Evolutionary conservation across 2,113 vertebrate genomes (phyloP).

Genomic region (Mastomys coucha): DNA sequence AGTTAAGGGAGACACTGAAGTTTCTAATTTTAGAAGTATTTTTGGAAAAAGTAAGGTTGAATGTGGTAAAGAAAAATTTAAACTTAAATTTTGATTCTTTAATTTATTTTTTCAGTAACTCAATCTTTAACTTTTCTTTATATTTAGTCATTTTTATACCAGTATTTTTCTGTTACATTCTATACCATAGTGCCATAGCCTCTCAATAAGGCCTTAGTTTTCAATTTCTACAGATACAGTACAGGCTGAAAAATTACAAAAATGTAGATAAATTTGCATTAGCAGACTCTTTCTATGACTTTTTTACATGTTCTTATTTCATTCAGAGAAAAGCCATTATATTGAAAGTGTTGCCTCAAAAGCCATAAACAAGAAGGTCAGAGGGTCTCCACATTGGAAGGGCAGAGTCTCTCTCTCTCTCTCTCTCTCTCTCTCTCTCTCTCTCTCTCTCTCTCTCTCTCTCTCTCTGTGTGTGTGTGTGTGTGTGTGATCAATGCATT

Average conservation of each 20-base stretch:
- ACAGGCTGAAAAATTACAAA: background rate
- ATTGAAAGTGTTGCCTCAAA: background rate
- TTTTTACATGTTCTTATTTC: background rate
- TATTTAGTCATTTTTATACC: too few species aligned
- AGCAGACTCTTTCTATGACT: background rate
- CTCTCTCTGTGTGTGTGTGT: too few species aligned
- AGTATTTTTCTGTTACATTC: slow-evolving; percentile 17
- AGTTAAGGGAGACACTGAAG: background rate
- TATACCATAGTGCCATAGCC: background rate
- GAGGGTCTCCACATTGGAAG: background rate
- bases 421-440: background rate
- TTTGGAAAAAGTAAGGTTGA: background rate
- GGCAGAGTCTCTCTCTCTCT: background rate
- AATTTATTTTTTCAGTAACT: background rate
- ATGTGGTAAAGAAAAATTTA: background rate
- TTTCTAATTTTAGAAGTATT: slow-evolving; percentile 49
- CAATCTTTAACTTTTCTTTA: too few species aligned
- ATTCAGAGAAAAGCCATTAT: background rate
- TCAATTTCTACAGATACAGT: background rate
- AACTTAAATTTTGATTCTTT: background rate
- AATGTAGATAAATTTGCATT: background rate
- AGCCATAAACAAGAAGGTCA: background rate
- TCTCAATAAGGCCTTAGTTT: background rate
- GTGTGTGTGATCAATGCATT: background rate
- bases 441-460: background rate